phyloP scores from a whole-genome alignment of 2,113 vertebrate species.

The Arenaria interpres region DNA sequence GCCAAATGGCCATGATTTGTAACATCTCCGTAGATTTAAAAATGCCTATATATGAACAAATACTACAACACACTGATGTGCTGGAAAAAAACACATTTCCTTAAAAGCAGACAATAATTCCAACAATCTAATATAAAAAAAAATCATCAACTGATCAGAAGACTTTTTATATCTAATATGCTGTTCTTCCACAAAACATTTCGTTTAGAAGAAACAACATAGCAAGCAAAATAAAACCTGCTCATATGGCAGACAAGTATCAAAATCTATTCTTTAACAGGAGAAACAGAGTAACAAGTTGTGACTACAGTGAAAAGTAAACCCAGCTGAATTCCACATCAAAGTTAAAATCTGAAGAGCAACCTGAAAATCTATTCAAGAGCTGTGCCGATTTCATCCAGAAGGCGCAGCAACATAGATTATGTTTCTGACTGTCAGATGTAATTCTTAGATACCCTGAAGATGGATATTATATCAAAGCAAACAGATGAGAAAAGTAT shows the following conservation, averaged over 20 bases:
- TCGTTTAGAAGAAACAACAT: neutral
- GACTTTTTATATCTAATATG: neutral
- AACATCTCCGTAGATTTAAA: neutral
- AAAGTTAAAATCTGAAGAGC: neutral
- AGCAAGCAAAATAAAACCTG: neutral
- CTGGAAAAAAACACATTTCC: neutral
- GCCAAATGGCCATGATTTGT: neutral
- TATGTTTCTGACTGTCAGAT: neutral
- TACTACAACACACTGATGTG: neutral
- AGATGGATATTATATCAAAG: neutral
- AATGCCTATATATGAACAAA: neutral
- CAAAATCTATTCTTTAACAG: neutral
- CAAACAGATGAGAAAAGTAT: neutral
- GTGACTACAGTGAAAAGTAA: neutral
- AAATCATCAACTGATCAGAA: neutral
- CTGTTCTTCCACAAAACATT: neutral
- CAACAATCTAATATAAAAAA: neutral
- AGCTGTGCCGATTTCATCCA: neutral
- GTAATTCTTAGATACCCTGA: neutral
- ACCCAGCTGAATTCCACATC: neutral
- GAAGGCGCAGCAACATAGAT: neutral
- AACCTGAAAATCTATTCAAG: neutral
- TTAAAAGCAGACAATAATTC: neutral
- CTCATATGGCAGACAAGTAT: neutral
- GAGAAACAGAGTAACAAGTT: neutral